phyloP scores from a whole-genome alignment of 2,888 invertebrate species.

The Biston betularia region DNA sequence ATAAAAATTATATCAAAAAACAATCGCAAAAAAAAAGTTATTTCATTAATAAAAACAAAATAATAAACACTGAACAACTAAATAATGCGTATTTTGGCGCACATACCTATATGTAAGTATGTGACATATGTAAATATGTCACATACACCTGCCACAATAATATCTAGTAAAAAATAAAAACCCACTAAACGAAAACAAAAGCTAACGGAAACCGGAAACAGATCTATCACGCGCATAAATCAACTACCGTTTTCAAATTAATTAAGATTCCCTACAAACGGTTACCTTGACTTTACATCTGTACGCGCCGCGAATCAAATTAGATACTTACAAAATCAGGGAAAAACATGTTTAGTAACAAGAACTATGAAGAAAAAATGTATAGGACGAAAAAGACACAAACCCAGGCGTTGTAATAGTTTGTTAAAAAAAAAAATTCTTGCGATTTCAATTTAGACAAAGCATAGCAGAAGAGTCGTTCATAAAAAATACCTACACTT shows the following conservation, averaged over 20 bases:
- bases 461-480: too few relatives aligned
- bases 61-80: too few relatives aligned
- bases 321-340: conserved; percentile 50
- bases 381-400: background rate
- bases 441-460: too few relatives aligned
- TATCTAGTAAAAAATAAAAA: background rate
- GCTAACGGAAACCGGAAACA: conserved; percentile 39
- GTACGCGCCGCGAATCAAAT: conserved; percentile 68
- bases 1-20: too few relatives aligned
- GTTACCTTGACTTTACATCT: conserved; percentile 60
- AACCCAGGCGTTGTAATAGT: background rate
- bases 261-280: conserved; percentile 55
- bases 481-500: too few relatives aligned
- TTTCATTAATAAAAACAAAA: too few relatives aligned
- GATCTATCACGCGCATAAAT: conserved; percentile 43
- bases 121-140: background rate
- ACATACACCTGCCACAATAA: background rate
- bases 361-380: background rate
- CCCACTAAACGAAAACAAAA: conserved; percentile 6
- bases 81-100: too few relatives aligned
- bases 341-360: conserved; percentile 45
- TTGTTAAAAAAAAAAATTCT: too few relatives aligned
- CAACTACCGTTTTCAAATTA: conserved; percentile 48
- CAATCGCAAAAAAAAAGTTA: too few relatives aligned
- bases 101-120: background rate